Base-by-base conservation (phyloP, 2,888 invertebrate genomes). In the Pandemis heparana region DNA sequence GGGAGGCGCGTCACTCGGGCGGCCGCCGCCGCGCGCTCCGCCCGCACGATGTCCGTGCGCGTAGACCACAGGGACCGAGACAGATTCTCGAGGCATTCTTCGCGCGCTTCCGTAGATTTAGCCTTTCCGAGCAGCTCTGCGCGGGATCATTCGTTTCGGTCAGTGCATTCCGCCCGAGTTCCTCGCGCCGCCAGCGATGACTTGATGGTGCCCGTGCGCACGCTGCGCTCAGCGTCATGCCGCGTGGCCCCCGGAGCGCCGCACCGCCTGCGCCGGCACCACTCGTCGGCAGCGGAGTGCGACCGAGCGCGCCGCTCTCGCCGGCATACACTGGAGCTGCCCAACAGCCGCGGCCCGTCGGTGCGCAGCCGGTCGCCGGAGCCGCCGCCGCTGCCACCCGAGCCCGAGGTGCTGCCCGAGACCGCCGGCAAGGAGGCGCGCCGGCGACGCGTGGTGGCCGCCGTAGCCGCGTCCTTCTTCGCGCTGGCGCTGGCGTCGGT, bases 401-500 rank as follows among this genome's bases (percentile, higher is more conserved):
- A 91, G 85, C 92, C 91, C 38, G 91, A 92, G 78, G 82, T 85
- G 67, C 89, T 93, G 77, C 95, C 95, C 72, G 92, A 95, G 77
- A 95, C 95, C 76, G 95, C 95, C 76, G 95, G 95, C 79, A 96
- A 96, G 83, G 96, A 96, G 81, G 95, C 96, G 65, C 95, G 96
- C 76, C 95, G 97, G 77, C 96, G 96, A 75, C 95, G 96, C 79
- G 96, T 97, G 79, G 96, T 96, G 67, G 96, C 96, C 82, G 95
- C 96, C 81, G 96, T 97, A 75, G 95, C 97, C 78, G 96, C 95
- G 48, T 96, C 96, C 48, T 97, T 97, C 91, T 92, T 96, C 89
- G 96, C 97, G 87, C 95, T 97, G 82, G 95, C 96, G 79, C 95
- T 96, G 82, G 96, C 97, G 75, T 96, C 97, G 82, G 95, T 97